These are phyloP conservation scores for Laticauda laticaudata DNA, from an alignment of 2,113 vertebrate species.

Conservation along the genomic window DNA sequence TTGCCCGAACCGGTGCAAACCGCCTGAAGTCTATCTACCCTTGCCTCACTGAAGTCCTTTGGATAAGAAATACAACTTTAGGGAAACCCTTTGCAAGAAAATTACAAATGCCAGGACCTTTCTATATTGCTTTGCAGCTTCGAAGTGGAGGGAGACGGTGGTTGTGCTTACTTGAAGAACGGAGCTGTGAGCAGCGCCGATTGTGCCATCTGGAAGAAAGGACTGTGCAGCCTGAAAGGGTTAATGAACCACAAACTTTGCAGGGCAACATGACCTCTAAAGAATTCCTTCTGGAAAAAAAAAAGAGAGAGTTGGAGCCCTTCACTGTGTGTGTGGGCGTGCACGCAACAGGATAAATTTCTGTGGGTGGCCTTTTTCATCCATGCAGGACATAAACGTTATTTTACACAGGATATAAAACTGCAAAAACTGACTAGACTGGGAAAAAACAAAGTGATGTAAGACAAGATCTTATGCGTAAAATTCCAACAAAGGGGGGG, in stretches of 20 bases:
- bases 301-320: background rate
- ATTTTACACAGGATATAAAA: background rate
- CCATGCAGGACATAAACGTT: background rate
- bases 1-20: too few species aligned
- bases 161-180: background rate
- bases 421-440: background rate
- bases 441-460: background rate
- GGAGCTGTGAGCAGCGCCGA: background rate
- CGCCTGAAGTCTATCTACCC: too few species aligned
- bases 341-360: background rate
- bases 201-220: background rate
- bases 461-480: background rate
- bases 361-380: background rate
- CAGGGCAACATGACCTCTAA: background rate
- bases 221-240: slow-evolving; percentile 4
- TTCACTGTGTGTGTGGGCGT: background rate
- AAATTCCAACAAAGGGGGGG: too few species aligned
- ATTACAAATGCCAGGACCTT: background rate
- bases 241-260: background rate
- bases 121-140: background rate
- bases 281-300: background rate
- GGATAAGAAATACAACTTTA: background rate
- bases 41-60: too few species aligned
- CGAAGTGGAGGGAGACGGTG: background rate
- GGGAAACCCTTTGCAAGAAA: background rate